A percentile compares a stretch with the other conserved stretches of the same genome.
These are phyloP conservation scores for Tenthredo livida DNA, from an alignment of 2,888 invertebrate genomes.

Conservation along the genomic window DNA sequence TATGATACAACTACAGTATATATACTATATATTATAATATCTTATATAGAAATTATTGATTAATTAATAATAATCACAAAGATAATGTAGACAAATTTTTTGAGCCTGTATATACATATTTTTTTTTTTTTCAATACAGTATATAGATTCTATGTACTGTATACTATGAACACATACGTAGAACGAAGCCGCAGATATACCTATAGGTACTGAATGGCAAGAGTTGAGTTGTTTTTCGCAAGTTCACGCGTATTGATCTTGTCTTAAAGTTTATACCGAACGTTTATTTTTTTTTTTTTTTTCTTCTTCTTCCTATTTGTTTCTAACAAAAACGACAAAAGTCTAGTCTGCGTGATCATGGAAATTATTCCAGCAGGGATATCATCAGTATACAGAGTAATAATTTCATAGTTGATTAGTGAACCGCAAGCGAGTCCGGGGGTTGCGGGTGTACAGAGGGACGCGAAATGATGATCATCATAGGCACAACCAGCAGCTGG, in stretches of 20 bases:
- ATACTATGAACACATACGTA: not conserved
- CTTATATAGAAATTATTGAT: not conserved
- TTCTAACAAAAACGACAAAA: no score
- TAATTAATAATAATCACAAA: not conserved
- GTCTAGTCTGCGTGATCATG: no score
- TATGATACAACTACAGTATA: no score
- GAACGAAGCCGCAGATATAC: not conserved
- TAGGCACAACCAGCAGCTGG: no score
- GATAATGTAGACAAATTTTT: not conserved
- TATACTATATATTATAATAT: no score
- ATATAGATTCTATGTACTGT: not conserved
- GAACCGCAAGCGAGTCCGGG: no score
- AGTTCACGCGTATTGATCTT: slow-evolving; percentile 29
- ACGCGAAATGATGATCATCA: no score
- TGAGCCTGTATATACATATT: not conserved
- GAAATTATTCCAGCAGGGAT: no score
- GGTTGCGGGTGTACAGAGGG: no score
- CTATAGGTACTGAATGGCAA: not conserved
- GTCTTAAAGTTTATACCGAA: slow-evolving; percentile 22
- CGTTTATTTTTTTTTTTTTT: not conserved
- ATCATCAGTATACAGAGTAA: no score
- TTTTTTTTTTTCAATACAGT: not conserved
- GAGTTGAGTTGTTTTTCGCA: slow-evolving; percentile 23
- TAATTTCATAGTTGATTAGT: no score
- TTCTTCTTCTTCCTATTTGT: no score